Evolutionary conservation across 2,113 vertebrate species (phyloP).

Genomic region (Varanus komodoensis): DNA sequence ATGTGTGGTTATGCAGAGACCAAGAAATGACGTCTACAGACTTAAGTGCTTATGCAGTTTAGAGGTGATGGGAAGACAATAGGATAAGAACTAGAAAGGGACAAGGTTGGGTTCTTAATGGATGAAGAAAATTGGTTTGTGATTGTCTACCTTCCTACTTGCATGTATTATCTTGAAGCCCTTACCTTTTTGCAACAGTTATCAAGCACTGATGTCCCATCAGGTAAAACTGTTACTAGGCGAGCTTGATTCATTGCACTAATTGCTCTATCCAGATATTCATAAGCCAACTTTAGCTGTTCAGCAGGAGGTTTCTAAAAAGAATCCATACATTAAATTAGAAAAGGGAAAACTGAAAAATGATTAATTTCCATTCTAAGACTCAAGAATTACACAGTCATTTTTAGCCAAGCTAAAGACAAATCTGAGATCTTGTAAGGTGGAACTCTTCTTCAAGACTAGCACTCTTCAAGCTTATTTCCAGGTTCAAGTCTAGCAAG

Average conservation of each 20-base stretch:
- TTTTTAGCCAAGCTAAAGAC: neutral
- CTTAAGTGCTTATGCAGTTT: neutral
- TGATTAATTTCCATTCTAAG: conserved; percentile 20
- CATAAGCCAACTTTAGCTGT: conserved; percentile 80
- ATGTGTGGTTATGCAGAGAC: too few relatives aligned
- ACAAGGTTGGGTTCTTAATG: neutral
- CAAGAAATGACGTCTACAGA: neutral
- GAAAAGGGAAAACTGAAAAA: neutral
- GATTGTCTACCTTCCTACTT: neutral
- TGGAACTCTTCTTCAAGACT: neutral
- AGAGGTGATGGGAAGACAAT: neutral
- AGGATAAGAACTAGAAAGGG: neutral
- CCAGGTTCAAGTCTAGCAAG: neutral
- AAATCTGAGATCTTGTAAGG: neutral
- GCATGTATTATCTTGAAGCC: conserved; percentile 15
- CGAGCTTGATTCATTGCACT: conserved; percentile 71
- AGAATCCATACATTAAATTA: conserved; percentile 44
- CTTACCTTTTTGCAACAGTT: conserved; percentile 82
- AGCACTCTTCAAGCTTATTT: neutral
- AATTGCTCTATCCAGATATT: conserved; percentile 81
- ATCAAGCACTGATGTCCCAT: conserved; percentile 79
- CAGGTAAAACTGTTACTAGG: conserved; percentile 60
- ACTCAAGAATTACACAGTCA: neutral
- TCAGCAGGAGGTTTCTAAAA: conserved; percentile 80
- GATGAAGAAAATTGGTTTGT: neutral